Evolutionary conservation across 2,888 invertebrate species (phyloP).

Genomic region (Gortyna flavago): DNA sequence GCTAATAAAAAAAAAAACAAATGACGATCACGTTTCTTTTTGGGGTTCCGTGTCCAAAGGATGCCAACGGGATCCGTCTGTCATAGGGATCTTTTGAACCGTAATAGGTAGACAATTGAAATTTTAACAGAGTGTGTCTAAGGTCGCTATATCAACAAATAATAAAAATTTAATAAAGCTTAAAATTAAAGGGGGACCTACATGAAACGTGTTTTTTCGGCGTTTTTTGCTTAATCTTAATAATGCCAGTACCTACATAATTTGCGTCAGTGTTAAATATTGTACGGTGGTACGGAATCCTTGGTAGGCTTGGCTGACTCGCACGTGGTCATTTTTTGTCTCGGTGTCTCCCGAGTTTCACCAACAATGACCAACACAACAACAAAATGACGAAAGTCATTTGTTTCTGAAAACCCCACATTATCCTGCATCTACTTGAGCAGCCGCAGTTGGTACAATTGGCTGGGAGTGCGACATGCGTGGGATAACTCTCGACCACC

Average conservation of each 20-base stretch:
- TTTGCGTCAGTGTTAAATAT: neutral
- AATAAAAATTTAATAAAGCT: no score
- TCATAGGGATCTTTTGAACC: no score
- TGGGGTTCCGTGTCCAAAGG: no score
- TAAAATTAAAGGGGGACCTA: no score
- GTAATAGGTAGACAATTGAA: no score
- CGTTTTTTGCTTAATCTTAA: neutral
- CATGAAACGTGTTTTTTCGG: neutral
- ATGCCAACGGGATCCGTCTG: no score
- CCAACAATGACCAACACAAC: neutral
- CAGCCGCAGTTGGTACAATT: slow-evolving; percentile 47
- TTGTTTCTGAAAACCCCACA: slow-evolving; percentile 33
- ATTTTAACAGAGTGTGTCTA: no score
- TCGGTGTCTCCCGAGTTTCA: neutral
- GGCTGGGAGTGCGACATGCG: slow-evolving; percentile 56
- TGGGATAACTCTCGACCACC: slow-evolving; percentile 64
- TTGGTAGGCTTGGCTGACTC: neutral
- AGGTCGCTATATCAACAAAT: no score
- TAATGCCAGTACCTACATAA: neutral
- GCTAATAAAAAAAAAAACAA: neutral
- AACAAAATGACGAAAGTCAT: slow-evolving; percentile 17
- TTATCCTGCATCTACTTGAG: slow-evolving; percentile 33
- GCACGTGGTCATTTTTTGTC: neutral
- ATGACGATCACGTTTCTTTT: neutral
- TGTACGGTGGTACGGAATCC: neutral